Percentiles rank a stretch among this genome's conserved stretches.
phyloP scores from a whole-genome alignment of 2,113 vertebrate genomes.

The Sitta europaea region DNA sequence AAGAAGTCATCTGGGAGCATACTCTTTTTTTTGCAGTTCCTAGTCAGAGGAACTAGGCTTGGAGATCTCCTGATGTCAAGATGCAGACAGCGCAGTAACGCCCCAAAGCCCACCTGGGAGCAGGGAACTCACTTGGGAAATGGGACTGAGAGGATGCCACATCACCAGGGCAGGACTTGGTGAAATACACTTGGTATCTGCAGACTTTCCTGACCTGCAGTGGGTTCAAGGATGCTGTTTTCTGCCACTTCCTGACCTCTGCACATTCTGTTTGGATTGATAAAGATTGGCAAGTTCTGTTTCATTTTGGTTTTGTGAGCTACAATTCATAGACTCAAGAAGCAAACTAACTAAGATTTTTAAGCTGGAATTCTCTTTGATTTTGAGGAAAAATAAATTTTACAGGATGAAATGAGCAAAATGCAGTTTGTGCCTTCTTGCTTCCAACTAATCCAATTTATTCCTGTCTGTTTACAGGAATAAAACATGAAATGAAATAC shows the following conservation, averaged over 20 bases:
- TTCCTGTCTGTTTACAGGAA: not conserved
- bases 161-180: not conserved
- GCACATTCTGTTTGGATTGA: not conserved
- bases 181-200: not conserved
- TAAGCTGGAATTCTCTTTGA: not conserved
- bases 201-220: not conserved
- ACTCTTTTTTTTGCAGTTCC: not conserved
- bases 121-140: not conserved
- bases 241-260: not conserved
- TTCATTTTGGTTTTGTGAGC: not conserved
- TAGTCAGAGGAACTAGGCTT: not conserved
- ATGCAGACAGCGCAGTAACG: not conserved
- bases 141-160: not conserved
- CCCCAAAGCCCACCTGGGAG: not conserved
- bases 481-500: not conserved
- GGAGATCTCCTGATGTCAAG: accelerated
- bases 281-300: not conserved
- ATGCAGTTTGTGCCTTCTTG: not conserved
- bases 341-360: not conserved
- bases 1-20: not conserved
- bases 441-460: not conserved
- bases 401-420: not conserved
- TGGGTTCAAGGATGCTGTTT: not conserved
- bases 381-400: too few relatives aligned
- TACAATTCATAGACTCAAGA: not conserved